phyloP scores from a whole-genome alignment of 35 echinoderm and acorn worm genomes.

The Acanthaster planci region DNA sequence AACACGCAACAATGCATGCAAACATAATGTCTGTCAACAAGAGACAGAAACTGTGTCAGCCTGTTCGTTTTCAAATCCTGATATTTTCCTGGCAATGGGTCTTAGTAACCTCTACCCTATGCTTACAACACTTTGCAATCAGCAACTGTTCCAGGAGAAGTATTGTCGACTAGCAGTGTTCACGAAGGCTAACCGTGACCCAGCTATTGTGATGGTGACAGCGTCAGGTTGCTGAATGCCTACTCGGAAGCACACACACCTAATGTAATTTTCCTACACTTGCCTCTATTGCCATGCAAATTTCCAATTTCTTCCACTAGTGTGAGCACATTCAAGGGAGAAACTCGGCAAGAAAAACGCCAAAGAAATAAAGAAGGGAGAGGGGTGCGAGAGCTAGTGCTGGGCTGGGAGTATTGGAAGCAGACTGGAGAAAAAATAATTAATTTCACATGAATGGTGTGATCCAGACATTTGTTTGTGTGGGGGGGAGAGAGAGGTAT shows the following conservation, averaged over 20 bases:
- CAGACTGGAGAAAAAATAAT: not conserved
- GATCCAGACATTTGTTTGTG: conserved; percentile 9
- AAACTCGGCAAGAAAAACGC: not conserved
- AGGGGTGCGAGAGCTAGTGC: not conserved
- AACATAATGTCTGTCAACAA: too few relatives aligned
- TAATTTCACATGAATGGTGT: conserved; percentile 27
- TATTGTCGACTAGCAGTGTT: not conserved
- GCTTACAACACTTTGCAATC: not conserved
- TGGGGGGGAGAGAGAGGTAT: not conserved
- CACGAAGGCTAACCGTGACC: not conserved
- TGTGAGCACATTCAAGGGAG: not conserved
- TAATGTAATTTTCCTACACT: conserved; percentile 27
- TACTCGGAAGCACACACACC: conserved; percentile 9
- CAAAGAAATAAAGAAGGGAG: not conserved
- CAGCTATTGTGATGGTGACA: not conserved
- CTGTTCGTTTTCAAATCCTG: too few relatives aligned
- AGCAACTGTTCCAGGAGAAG: conserved; percentile 8
- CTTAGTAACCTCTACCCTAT: too few relatives aligned
- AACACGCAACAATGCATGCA: too few relatives aligned
- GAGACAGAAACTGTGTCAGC: too few relatives aligned
- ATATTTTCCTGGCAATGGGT: too few relatives aligned
- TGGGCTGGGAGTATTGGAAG: not conserved
- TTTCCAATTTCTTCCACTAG: conserved; percentile 1
- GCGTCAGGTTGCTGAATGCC: not conserved
- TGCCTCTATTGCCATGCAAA: conserved; percentile 15